Conservation (phyloP, 2,113 vertebrate species). For the Progne subis region DNA sequence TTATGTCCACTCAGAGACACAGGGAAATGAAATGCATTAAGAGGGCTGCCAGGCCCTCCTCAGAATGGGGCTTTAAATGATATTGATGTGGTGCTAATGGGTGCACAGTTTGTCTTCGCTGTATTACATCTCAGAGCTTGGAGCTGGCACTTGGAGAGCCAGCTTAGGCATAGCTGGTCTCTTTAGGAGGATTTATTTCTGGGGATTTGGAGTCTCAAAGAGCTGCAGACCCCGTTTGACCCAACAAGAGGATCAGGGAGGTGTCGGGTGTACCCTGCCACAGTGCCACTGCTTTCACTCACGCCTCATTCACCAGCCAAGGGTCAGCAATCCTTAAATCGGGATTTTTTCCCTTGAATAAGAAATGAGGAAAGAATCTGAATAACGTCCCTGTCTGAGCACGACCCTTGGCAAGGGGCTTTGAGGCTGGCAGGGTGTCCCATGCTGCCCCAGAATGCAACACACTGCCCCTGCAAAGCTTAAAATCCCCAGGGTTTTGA, state of each 20-base stretch:
- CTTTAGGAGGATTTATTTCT: not conserved
- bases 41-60: conserved; percentile 47
- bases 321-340: not conserved
- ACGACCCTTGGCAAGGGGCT: not conserved
- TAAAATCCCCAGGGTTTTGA: not conserved
- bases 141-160: not conserved
- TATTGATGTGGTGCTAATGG: conserved; percentile 73
- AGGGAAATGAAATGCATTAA: conserved; percentile 53
- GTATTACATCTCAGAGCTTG: not conserved
- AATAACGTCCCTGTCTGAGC: not conserved
- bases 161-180: not conserved
- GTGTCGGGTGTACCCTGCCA: not conserved
- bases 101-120: conserved; percentile 53
- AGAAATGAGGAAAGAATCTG: not conserved
- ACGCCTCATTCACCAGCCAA: not conserved
- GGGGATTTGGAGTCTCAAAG: not conserved
- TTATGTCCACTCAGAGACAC: conserved; percentile 49
- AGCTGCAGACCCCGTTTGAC: not conserved
- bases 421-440: not conserved
- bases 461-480: not conserved
- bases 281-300: not conserved
- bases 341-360: not conserved
- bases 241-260: not conserved
- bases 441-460: not conserved
- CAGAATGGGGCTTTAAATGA: conserved; percentile 72